These are phyloP conservation scores for Oreotrochilus melanogaster DNA, from an alignment of 2,113 vertebrate species.

Conservation along the genomic window DNA sequence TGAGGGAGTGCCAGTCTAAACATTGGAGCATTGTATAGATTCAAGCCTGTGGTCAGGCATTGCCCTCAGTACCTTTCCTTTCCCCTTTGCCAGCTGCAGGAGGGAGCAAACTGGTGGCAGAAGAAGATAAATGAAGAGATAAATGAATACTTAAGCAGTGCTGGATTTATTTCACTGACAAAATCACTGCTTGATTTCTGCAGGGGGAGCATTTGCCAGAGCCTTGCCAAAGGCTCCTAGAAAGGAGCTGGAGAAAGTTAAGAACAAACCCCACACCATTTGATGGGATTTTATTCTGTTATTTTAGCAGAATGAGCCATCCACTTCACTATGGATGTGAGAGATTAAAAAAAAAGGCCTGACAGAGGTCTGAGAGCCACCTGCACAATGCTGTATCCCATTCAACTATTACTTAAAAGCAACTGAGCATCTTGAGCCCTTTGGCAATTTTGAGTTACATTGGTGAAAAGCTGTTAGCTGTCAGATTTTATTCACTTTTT, in stretches of 20 bases:
- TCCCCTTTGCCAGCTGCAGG: background rate
- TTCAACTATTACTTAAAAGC: constrained; percentile 12
- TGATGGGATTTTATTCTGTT: constrained; percentile 44
- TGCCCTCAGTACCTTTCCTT: background rate
- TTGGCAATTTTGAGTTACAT: background rate
- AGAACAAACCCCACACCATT: background rate
- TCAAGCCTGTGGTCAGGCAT: background rate
- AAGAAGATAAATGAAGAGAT: background rate
- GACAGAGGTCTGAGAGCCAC: background rate
- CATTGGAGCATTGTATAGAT: background rate
- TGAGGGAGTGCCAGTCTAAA: background rate
- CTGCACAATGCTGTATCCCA: background rate
- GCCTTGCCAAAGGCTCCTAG: background rate
- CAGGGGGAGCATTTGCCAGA: background rate
- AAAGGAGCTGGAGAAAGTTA: background rate
- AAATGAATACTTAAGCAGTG: constrained; percentile 3
- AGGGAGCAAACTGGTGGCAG: background rate
- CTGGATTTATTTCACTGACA: constrained; percentile 24
- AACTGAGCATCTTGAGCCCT: background rate
- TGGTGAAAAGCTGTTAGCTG: background rate
- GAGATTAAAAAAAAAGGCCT: accelerated
- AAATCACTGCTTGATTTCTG: constrained; percentile 25
- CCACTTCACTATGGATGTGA: background rate
- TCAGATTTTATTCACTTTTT: background rate
- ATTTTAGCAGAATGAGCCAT: constrained; percentile 34